Conservation (phyloP, 2,888 invertebrate genomes). For the Nyleta sp. region DNA sequence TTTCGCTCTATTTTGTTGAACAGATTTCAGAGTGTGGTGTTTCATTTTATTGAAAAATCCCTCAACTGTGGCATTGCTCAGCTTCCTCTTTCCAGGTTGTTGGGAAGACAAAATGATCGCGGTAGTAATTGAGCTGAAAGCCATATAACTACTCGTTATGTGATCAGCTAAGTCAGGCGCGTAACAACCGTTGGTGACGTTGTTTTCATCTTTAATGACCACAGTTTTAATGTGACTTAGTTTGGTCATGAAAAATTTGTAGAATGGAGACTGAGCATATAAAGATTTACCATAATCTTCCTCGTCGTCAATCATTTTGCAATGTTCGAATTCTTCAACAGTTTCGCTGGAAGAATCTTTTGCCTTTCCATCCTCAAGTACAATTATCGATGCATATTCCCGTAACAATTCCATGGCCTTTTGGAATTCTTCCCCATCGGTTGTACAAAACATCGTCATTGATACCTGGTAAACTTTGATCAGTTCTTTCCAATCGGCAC, state of each 20-base stretch:
- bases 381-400: no score
- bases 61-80: conserved; percentile 24
- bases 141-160: not conserved
- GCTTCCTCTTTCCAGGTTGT: not conserved
- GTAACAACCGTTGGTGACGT: conserved; percentile 9
- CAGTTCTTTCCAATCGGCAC: not conserved
- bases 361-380: no score
- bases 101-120: conserved; percentile 4
- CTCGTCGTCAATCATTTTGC: not conserved
- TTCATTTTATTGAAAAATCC: conserved; percentile 17
- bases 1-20: conserved; percentile 2
- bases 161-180: conserved; percentile 2
- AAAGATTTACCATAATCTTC: conserved; percentile 8
- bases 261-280: conserved; percentile 17
- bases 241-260: not conserved
- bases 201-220: not conserved
- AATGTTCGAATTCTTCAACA: no score
- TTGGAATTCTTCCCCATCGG: not conserved
- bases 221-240: not conserved
- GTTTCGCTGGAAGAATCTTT: no score
- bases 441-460: conserved; percentile 2
- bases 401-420: not conserved
- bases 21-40: not conserved
- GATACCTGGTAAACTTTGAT: not conserved
- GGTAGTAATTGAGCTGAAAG: not conserved